These are phyloP conservation scores for Pygmarrhopalites habei DNA, from an alignment of 1,140 invertebrate species.

Conservation along the genomic window DNA sequence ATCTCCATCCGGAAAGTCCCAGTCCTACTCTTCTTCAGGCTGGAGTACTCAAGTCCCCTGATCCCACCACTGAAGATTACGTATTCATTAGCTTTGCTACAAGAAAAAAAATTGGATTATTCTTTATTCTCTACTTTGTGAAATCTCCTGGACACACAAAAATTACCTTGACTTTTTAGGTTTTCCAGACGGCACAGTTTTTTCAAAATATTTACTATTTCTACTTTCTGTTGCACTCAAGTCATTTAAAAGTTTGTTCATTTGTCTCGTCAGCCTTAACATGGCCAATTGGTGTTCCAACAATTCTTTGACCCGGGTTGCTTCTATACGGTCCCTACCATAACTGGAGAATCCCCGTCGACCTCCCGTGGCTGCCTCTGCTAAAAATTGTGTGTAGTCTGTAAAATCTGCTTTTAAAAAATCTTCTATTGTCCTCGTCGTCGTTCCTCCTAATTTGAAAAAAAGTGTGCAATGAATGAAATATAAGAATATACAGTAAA, in stretches of 20 bases:
- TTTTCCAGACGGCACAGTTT: not conserved
- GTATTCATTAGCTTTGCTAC: constrained; percentile 1
- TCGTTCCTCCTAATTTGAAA: too few relatives aligned
- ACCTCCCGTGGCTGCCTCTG: too few relatives aligned
- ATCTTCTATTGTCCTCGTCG: too few relatives aligned
- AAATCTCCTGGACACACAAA: not conserved
- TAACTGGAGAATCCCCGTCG: too few relatives aligned
- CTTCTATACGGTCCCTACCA: not conserved
- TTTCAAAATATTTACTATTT: not conserved
- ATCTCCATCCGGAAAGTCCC: constrained; percentile 8
- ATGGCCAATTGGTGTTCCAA: constrained; percentile 9
- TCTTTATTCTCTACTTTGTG: not conserved
- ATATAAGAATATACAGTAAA: too few relatives aligned
- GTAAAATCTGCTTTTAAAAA: too few relatives aligned
- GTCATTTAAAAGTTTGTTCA: constrained; percentile 1
- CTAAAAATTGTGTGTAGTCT: too few relatives aligned
- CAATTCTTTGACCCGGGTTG: not conserved
- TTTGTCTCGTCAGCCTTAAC: constrained; percentile 4
- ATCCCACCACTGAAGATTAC: constrained; percentile 2
- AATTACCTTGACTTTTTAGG: not conserved
- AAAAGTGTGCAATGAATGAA: too few relatives aligned
- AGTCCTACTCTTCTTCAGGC: not conserved
- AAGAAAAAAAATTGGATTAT: not conserved
- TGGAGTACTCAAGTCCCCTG: constrained; percentile 4
- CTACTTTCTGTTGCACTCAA: not conserved